Percentiles rank a stretch among this genome's conserved stretches.
Evolutionary conservation across 2,113 vertebrate species (phyloP).

Genomic region (Ptychochromis oligacanthus): DNA sequence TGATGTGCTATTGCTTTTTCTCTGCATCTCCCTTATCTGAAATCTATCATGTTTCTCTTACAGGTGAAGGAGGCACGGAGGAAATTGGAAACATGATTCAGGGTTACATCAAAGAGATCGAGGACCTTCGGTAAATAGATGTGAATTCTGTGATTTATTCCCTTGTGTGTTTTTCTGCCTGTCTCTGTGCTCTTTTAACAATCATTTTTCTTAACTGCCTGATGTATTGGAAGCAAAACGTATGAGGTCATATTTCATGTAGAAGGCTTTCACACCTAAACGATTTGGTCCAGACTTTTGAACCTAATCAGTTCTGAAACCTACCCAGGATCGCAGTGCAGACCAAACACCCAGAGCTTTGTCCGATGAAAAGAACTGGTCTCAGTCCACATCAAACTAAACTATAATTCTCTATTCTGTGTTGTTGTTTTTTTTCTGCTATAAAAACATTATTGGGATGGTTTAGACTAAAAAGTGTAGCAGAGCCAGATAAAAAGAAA

Average conservation of each 20-base stretch:
- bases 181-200: not conserved
- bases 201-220: not conserved
- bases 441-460: not conserved
- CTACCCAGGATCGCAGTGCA: too few relatives aligned
- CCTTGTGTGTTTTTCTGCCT: not conserved
- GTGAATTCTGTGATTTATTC: not conserved
- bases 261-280: not conserved
- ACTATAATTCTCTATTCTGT: not conserved
- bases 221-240: not conserved
- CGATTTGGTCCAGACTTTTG: not conserved
- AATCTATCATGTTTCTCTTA: conserved; percentile 26
- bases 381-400: not conserved
- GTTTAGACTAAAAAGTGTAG: not conserved
- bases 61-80: conserved; percentile 95
- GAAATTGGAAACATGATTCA: conserved; percentile 98
- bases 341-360: not conserved
- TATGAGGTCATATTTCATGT: not conserved
- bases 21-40: not conserved
- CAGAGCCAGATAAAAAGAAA: not conserved
- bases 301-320: not conserved
- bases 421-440: not conserved
- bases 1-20: not conserved
- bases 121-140: conserved; percentile 89
- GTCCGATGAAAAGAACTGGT: too few relatives aligned
- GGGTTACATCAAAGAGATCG: conserved; percentile 97